Base-by-base conservation (phyloP, 2,113 vertebrate genomes). In the Willisornis vidua region DNA sequence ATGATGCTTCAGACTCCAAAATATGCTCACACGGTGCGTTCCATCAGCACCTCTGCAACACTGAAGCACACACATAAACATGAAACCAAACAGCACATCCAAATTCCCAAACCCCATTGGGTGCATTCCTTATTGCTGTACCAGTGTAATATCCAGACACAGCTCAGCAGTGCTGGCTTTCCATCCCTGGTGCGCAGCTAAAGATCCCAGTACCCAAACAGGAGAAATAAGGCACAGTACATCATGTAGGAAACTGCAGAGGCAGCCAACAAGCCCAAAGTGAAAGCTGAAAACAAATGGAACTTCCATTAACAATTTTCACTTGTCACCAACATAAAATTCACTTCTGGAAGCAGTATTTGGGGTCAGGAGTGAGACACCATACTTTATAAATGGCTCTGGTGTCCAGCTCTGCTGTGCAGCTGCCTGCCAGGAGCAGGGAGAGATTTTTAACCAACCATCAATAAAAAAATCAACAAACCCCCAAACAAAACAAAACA, bases 1-100 rank as follows among this genome's bases (percentile, higher is more conserved):
- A 90, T 4, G 14, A 4, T 2, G 3, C 29, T 33, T 3, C 35
- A 43, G 41, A 9, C 23, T 35, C 19, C 52, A 25, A 33, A 77
- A 74, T 18, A 1, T 0, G 4, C 37, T 81, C 12, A 0, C 37
- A 31, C 6, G 0, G 7, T 1, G 4, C 4, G 0, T 62, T 62
- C 3, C 6, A 1, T 7, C 46, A 62, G 19, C 39, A 18, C 3
- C 1, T 1, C 79, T 12, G n/a, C 31, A 33, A 12, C 37, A 6
- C 31, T 3, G 29, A 10, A 43, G 13, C 20, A 10, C 3, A 1
- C 5, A 1, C 2, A 24, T 15, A n/a, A 54, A 15, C 37, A 2
- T 0, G 0, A 46, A 25, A 41, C 8, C 41, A 11, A 61, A 5
- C 2, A 4, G 18, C 0, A 9, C 5, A 1, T 10, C 19, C 18